These are phyloP conservation scores for Saimiri boliviensis DNA, from an alignment of 2,113 vertebrate genomes.

Conservation along the genomic window DNA sequence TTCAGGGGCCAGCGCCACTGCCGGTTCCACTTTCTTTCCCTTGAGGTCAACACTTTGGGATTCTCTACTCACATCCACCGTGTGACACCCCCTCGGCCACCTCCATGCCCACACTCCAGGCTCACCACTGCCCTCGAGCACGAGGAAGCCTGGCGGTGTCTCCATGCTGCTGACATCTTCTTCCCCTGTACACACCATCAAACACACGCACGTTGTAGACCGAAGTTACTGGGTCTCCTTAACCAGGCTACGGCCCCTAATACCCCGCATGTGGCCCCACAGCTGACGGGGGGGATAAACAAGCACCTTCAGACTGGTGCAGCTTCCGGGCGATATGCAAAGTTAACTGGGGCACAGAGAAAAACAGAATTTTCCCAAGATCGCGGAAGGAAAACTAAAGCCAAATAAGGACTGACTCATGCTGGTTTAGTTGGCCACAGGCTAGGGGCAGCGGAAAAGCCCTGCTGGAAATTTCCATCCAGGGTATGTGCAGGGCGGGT, in stretches of 20 bases:
- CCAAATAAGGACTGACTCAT: not conserved
- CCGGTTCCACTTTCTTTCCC: not conserved
- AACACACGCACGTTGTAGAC: too few relatives aligned
- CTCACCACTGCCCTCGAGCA: not conserved
- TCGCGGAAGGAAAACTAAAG: not conserved
- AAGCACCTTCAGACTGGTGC: accelerated
- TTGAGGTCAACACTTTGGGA: not conserved
- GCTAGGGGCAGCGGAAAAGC: not conserved
- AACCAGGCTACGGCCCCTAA: not conserved
- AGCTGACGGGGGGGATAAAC: accelerated
- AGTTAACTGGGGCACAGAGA: not conserved
- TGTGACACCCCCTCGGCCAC: not conserved
- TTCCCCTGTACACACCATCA: accelerated
- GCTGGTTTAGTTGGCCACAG: too few relatives aligned
- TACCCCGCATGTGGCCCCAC: too few relatives aligned
- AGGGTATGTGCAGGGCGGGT: not conserved
- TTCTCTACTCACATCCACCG: not conserved
- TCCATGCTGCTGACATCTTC: accelerated
- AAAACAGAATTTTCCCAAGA: not conserved
- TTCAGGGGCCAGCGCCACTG: accelerated
- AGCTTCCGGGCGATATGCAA: not conserved
- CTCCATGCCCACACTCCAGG: not conserved
- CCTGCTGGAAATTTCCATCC: not conserved
- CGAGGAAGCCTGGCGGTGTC: not conserved
- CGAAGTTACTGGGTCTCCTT: not conserved